Evolutionary conservation across 2,797 vertebrate species (phyloP), one percentile per base, ranked within the genome.

Genomic region (Rhinella marina): DNA sequence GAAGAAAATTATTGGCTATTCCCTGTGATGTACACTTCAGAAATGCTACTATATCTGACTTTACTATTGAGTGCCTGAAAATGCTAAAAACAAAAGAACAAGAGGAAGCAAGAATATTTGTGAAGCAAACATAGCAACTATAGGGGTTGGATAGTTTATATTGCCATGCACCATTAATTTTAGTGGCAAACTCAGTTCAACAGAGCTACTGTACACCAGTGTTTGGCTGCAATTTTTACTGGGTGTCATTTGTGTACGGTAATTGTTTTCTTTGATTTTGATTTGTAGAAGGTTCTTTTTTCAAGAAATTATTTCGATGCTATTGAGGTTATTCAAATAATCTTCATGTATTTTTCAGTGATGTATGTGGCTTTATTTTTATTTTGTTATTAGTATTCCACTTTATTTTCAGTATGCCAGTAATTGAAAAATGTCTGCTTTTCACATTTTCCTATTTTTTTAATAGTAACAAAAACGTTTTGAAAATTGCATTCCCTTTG

Each of bases 1-100:
- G n/a, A 29, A 62, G 72, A 85, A 85, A 85, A 85, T 85, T 77
- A 85, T 76, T 85, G 50, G 73, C 84, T 78, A 64, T 85, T 78
- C n/a, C 48, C 4, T 14, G 73, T 85, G 73, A 85, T 77, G 59
- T 76, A 85, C 41, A 64, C 13, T 85, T 76, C 16, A 64, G 10
- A 85, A 85, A 41, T 66, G 59, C 84, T 66, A 77, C 75, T 77
- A 14, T 77, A 85, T 85, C 84, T 85, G 59, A 77, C 57, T 64
- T 85, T 77, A n/a, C 83, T 85, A 77, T 64, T 77, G 56, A 85
- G 19, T 64, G 73, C 50, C 75, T 76, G 83, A 59, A 77, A 85
- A 29, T 64, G 59, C 52, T 52, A 54, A 61, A 59, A 77, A 54
- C 48, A 77, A 77, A 77, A 77, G 75, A 77, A 75, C 72, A 75